Evolutionary conservation across 2,888 invertebrate genomes (phyloP).

Genomic region (Ashinkailepas kermadecensis): DNA sequence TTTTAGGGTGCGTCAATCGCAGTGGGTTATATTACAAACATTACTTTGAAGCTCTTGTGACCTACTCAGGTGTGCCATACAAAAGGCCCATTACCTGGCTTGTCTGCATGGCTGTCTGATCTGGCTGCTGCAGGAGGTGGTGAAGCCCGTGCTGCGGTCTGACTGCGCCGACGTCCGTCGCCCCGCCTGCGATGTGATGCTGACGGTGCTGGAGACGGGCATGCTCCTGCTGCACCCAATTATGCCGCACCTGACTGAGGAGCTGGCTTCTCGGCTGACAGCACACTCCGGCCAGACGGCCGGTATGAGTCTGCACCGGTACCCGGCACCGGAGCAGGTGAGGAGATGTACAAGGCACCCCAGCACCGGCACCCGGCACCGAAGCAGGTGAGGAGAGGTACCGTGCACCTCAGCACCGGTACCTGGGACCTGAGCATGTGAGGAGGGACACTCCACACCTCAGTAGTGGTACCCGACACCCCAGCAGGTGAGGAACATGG

Average conservation of each 20-base stretch:
- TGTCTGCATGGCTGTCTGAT: too few relatives aligned
- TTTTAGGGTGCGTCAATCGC: too few relatives aligned
- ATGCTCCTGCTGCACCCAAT: conserved; percentile 17
- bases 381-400: not conserved
- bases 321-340: not conserved
- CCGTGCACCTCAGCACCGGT: not conserved
- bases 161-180: not conserved
- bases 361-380: not conserved
- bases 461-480: not conserved
- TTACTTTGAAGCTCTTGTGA: too few relatives aligned
- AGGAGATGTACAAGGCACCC: too few relatives aligned
- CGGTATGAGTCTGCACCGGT: not conserved
- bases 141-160: conserved; percentile 5
- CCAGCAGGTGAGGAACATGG: not conserved
- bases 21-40: too few relatives aligned
- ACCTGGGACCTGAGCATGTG: not conserved
- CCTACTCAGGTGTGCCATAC: too few relatives aligned
- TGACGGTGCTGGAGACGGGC: not conserved
- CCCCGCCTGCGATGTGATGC: not conserved
- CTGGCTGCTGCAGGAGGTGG: conserved; percentile 7
- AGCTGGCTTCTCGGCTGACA: not conserved
- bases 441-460: too few relatives aligned
- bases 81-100: too few relatives aligned
- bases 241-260: conserved; percentile 23
- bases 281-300: not conserved